phyloP scores from a whole-genome alignment of 2,113 vertebrate genomes.

The Chaenocephalus aceratus region DNA sequence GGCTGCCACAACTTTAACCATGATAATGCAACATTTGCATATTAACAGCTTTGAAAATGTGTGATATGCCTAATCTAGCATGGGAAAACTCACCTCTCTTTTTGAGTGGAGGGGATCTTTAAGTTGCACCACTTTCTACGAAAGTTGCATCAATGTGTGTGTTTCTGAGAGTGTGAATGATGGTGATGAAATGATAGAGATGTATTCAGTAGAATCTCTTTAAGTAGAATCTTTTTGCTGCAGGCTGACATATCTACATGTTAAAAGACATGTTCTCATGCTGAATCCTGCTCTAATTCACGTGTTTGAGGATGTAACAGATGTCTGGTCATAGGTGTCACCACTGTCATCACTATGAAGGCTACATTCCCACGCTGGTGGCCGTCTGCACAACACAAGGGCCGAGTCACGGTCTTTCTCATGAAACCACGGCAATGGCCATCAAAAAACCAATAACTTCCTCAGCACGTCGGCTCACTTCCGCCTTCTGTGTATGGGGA shows the following conservation, averaged over 20 bases:
- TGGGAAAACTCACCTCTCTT: too few species aligned
- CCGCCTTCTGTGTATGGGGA: constrained; percentile 85
- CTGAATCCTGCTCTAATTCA: not conserved
- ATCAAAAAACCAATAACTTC: constrained; percentile 89
- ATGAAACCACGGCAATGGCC: constrained; percentile 83
- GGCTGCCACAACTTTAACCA: too few species aligned
- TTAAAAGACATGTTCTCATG: not conserved
- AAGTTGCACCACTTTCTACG: too few species aligned
- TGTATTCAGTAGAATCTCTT: not conserved
- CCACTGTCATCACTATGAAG: constrained; percentile 25
- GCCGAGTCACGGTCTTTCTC: constrained; percentile 75
- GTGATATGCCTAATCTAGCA: too few species aligned
- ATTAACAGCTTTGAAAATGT: too few species aligned
- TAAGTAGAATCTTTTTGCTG: not conserved
- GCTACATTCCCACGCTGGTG: constrained; percentile 79
- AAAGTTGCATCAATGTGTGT: not conserved
- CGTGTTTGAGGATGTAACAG: not conserved
- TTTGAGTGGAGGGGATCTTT: too few species aligned
- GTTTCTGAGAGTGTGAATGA: not conserved
- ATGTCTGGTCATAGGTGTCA: constrained; percentile 31
- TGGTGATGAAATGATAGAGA: not conserved
- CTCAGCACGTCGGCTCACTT: constrained; percentile 85
- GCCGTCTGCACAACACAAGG: constrained; percentile 42
- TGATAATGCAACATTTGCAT: too few species aligned
- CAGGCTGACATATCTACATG: not conserved